Evolutionary conservation across 2,888 invertebrate species (phyloP).

Genomic region (Calliphora vomitoria): DNA sequence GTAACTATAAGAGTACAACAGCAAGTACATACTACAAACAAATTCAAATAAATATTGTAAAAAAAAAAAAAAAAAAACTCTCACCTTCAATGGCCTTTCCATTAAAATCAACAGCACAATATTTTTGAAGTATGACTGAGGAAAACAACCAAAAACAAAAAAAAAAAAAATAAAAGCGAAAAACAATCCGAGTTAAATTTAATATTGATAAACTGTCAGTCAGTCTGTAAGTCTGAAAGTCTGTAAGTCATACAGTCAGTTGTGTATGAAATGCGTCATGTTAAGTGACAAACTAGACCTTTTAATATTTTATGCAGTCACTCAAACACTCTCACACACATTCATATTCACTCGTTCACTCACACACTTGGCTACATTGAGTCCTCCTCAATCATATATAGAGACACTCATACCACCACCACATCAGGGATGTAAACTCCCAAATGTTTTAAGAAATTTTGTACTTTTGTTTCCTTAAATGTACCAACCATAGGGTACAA

Average conservation of each 20-base stretch:
- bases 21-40: neutral
- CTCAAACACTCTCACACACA: neutral
- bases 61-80: slow-evolving; percentile 2
- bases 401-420: neutral
- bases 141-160: neutral
- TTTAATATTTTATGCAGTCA: slow-evolving; percentile 25
- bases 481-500: no score
- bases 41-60: neutral
- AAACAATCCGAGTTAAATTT: neutral
- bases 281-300: slow-evolving; percentile 43
- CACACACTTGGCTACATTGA: neutral
- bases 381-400: neutral
- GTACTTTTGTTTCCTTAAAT: neutral
- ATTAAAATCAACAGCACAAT: slow-evolving; percentile 23
- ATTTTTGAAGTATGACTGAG: neutral
- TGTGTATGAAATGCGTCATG: slow-evolving; percentile 23
- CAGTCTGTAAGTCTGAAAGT: neutral
- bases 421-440: neutral
- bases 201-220: slow-evolving; percentile 31
- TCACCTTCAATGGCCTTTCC: slow-evolving; percentile 35
- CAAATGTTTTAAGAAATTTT: neutral
- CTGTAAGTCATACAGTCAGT: neutral
- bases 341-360: neutral
- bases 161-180: slow-evolving; percentile 9
- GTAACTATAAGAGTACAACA: neutral